Evolutionary conservation across 2,888 invertebrate species (phyloP).

Genomic region (Heterodera filipjevi): DNA sequence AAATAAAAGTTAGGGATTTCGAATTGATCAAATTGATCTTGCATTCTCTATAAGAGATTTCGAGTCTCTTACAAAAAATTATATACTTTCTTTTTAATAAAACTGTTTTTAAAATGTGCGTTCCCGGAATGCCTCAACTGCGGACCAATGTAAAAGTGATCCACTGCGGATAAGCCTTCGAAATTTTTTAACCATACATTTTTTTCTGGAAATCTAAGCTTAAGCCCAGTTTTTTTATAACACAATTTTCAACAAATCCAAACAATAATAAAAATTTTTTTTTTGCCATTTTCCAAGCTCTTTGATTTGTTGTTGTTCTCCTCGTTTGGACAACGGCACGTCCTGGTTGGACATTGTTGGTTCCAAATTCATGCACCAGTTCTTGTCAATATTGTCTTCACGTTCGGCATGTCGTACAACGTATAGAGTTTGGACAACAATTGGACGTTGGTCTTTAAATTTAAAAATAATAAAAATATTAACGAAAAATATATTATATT

Average conservation of each 20-base stretch:
- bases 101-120: too few species aligned
- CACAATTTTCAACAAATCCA: background rate
- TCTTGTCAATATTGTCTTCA: constrained; percentile 42
- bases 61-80: too few species aligned
- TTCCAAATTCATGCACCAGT: constrained; percentile 27
- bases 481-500: background rate
- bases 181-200: too few species aligned
- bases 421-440: constrained; percentile 39
- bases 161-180: too few species aligned
- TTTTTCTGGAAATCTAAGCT: too few species aligned
- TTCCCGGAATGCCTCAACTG: too few species aligned
- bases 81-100: too few species aligned
- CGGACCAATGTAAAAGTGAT: too few species aligned
- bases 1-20: too few species aligned
- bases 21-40: too few species aligned
- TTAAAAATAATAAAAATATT: background rate
- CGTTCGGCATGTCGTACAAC: constrained; percentile 57
- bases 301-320: constrained; percentile 50
- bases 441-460: background rate
- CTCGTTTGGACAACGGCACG: constrained; percentile 51
- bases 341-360: constrained; percentile 50
- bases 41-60: too few species aligned
- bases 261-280: background rate
- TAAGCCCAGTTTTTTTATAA: too few species aligned
- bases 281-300: constrained; percentile 46